These are phyloP conservation scores for Molossus molossus DNA, from an alignment of 2,797 vertebrate genomes.

Conservation along the genomic window DNA sequence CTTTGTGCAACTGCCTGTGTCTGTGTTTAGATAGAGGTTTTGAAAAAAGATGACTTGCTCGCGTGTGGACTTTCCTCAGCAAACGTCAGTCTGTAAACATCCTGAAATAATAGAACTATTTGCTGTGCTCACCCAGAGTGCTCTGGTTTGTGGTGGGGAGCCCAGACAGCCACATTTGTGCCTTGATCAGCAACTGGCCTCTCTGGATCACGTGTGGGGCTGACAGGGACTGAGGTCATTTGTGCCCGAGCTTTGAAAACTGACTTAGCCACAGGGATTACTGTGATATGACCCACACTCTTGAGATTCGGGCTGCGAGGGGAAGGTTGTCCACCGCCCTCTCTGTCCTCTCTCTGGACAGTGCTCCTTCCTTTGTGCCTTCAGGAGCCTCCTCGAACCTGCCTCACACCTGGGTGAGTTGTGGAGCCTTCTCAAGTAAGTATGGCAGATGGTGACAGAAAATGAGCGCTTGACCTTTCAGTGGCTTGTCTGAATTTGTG, in stretches of 20 bases:
- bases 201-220: neutral
- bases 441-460: neutral
- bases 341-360: neutral
- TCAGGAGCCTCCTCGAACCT: neutral
- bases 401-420: neutral
- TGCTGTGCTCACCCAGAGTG: neutral
- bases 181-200: conserved; percentile 14
- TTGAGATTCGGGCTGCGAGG: neutral
- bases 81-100: conserved; percentile 66
- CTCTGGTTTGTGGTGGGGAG: conserved; percentile 54
- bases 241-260: conserved; percentile 64
- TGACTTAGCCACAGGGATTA: neutral
- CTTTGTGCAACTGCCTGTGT: neutral
- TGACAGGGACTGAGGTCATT: conserved; percentile 63
- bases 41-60: conserved; percentile 45
- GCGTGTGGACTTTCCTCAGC: neutral
- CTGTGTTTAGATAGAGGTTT: conserved; percentile 69
- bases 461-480: neutral
- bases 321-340: neutral
- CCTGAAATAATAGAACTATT: conserved; percentile 72
- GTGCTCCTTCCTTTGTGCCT: neutral
- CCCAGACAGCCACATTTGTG: neutral
- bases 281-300: neutral
- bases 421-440: neutral
- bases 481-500: conserved; percentile 19